A percentile compares a stretch with the other conserved stretches of the same genome.
These are phyloP conservation scores for Panurus biarmicus DNA, from an alignment of 2,113 vertebrate species.

Conservation along the genomic window DNA sequence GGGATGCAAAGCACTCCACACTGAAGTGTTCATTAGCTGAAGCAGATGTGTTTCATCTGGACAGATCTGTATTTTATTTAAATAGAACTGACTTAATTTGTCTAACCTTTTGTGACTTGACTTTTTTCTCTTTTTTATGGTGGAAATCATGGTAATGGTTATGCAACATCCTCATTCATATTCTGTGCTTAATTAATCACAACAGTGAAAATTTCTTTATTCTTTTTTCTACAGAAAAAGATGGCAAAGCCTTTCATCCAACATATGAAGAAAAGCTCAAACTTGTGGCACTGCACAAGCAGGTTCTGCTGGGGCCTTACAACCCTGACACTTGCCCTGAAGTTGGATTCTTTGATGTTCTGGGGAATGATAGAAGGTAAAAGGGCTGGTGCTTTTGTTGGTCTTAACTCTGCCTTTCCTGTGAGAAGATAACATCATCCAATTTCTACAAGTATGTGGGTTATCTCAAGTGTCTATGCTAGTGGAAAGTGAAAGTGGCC, in stretches of 20 bases:
- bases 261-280: conserved; percentile 96
- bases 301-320: conserved; percentile 88
- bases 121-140: background rate
- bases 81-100: background rate
- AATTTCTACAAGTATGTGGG: background rate
- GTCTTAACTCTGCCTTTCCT: background rate
- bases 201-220: background rate
- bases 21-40: background rate
- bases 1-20: background rate
- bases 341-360: conserved; percentile 97
- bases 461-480: background rate
- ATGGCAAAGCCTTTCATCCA: conserved; percentile 98
- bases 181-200: background rate
- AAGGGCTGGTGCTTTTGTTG: background rate
- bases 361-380: conserved; percentile 97
- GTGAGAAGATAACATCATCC: background rate
- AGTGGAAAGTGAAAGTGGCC: background rate
- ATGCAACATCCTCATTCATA: background rate
- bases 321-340: conserved; percentile 94
- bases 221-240: conserved; percentile 80
- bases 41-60: background rate
- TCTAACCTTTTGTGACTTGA: background rate
- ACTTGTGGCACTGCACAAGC: conserved; percentile 92
- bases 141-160: background rate
- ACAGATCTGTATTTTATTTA: background rate